Base-by-base conservation (phyloP, 2,113 vertebrate genomes). In the Stictonetta naevosa region DNA sequence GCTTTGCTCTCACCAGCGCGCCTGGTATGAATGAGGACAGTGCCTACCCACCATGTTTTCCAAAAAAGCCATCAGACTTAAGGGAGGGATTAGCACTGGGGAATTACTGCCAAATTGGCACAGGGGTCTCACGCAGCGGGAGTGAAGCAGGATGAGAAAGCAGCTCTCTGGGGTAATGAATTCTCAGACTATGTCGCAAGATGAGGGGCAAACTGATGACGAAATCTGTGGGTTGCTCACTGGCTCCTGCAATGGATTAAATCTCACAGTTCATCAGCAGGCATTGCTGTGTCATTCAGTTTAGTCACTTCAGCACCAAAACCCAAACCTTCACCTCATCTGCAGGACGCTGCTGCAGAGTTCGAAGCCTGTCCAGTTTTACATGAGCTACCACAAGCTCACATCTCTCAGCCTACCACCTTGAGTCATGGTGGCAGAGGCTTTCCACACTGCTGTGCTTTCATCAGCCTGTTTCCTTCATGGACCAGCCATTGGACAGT, bases 101-200 rank as follows among this genome's bases (percentile, higher is more conserved):
- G 21, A 15, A 3, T 7, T 44, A 28, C 12, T 40, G 26, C 22
- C 28, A 76, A 58, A 67, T 26, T n/a, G 55, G 38, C 33, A 52
- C 12, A 53, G n/a, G 4, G 31, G 22, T 68, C 31, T 48, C 38
- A n/a, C n/a, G 26, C 15, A 55, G 28, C 8, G 2, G 38, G 28
- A 76, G 20, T 7, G 21, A 31, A 48, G 31, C 36, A 46, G 28
- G 42, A 73, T 29, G 50, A 12, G 55, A 13, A 31, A 81, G 33
- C 13, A 25, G 10, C 5, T 81, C 67, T 83, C 60, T 50, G 46
- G 33, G 0, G 0, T 66, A 46, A 56, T 9, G 6, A 46, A 60
- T 59, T 34, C 28, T 56, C 74, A 44, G 38, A 40, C 17, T 58
- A 62, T 2, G 2, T 9, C 3, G 16, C 26, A 84, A 17, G 12